These are phyloP conservation scores for Cephalopholis sonnerati DNA, from an alignment of 2,113 vertebrate genomes.

Conservation along the genomic window DNA sequence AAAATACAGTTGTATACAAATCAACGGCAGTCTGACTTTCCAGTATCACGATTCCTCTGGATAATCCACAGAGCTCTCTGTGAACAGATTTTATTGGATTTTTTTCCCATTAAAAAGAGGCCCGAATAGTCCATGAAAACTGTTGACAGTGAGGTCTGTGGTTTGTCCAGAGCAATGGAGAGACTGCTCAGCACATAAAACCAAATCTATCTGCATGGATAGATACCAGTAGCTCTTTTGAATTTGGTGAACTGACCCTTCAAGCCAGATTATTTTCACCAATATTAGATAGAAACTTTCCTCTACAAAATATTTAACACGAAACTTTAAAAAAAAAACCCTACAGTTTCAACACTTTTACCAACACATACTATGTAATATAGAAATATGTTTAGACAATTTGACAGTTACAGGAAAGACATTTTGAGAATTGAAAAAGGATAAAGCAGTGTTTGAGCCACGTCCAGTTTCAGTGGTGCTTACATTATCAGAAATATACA, in stretches of 20 bases:
- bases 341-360: background rate
- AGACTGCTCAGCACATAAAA: background rate
- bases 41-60: no score
- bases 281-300: background rate
- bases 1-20: background rate
- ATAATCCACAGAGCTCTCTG: background rate
- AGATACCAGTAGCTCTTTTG: background rate
- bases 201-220: background rate
- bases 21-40: background rate
- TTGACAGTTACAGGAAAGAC: background rate
- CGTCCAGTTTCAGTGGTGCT: background rate
- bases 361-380: background rate
- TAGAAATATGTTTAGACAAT: background rate
- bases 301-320: background rate
- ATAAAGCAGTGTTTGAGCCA: background rate
- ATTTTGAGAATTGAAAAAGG: background rate
- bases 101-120: background rate
- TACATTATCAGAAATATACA: constrained; percentile 36
- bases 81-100: background rate
- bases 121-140: background rate
- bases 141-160: background rate
- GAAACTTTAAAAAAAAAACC: background rate
- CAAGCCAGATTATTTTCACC: background rate
- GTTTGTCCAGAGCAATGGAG: background rate
- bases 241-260: background rate